Conservation (phyloP, 2,888 invertebrate genomes). For the Scaptomyza flava region DNA sequence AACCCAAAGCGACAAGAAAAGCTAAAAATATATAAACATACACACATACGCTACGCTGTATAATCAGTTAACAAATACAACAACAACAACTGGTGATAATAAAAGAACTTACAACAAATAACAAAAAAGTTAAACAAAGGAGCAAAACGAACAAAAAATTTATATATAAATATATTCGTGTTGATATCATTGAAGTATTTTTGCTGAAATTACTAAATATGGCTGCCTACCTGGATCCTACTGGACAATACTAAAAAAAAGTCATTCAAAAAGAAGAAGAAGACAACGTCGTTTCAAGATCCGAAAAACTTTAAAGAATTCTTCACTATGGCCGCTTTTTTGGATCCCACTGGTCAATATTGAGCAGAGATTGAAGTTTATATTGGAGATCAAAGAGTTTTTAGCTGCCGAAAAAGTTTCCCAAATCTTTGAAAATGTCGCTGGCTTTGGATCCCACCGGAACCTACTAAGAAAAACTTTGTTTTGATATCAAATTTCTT, state of each 20-base stretch:
- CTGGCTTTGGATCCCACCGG: constrained; percentile 83
- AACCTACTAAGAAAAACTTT: constrained; percentile 72
- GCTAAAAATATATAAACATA: constrained; percentile 48
- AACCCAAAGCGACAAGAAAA: constrained; percentile 25
- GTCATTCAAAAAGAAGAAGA: constrained; percentile 3
- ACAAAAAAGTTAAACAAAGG: constrained; percentile 58
- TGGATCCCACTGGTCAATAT: constrained; percentile 84
- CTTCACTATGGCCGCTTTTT: constrained; percentile 76
- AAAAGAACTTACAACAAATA: constrained; percentile 77
- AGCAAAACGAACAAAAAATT: constrained; percentile 29
- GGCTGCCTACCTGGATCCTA: constrained; percentile 83
- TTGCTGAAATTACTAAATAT: constrained; percentile 62
- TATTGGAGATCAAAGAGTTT: neutral
- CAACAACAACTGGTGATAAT: constrained; percentile 65
- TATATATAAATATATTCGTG: constrained; percentile 28
- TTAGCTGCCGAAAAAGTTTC: neutral
- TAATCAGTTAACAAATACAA: constrained; percentile 62
- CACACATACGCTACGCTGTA: constrained; percentile 53
- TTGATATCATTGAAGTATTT: constrained; percentile 68
- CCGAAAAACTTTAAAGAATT: neutral
- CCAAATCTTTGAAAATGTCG: constrained; percentile 75
- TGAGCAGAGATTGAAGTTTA: constrained; percentile 41
- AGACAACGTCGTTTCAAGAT: constrained; percentile 7
- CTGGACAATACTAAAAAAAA: constrained; percentile 82
- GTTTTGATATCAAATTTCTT: neutral